These are phyloP conservation scores for Ophion ventricosus DNA, from an alignment of 2,888 invertebrate species.

Conservation along the genomic window DNA sequence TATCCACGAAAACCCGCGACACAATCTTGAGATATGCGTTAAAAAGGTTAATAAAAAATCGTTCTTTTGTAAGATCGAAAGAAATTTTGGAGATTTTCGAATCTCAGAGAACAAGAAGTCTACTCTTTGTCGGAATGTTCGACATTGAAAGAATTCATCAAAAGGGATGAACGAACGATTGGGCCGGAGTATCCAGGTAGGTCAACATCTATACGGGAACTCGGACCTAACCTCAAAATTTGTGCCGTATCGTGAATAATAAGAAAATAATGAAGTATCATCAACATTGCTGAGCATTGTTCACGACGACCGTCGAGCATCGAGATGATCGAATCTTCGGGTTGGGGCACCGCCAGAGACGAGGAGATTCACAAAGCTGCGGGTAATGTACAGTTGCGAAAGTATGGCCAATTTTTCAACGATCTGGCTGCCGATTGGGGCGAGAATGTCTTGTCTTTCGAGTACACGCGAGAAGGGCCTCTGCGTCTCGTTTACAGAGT, in stretches of 20 bases:
- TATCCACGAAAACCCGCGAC: neutral
- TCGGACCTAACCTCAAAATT: conserved; percentile 3
- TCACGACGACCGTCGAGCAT: neutral
- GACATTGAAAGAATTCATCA: neutral
- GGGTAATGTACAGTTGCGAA: conserved; percentile 85
- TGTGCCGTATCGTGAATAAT: neutral
- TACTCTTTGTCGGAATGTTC: neutral
- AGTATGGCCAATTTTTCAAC: conserved; percentile 85
- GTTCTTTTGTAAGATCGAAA: neutral
- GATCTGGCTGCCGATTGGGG: conserved; percentile 79
- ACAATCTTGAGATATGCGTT: neutral
- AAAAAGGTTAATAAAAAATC: neutral
- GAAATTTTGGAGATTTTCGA: neutral
- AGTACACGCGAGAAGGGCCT: conserved; percentile 79
- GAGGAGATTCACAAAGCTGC: conserved; percentile 82
- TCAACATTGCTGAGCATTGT: neutral
- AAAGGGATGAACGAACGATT: neutral
- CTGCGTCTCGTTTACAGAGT: conserved; percentile 82
- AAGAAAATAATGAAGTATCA: neutral
- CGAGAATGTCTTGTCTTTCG: conserved; percentile 72
- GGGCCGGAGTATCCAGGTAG: neutral
- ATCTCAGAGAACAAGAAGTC: neutral
- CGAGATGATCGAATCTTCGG: conserved; percentile 79
- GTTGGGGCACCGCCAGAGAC: conserved; percentile 78
- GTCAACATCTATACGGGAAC: neutral